Evolutionary conservation across 1,140 invertebrate genomes (phyloP), one percentile per base, ranked within the genome.

Genomic region (Drosophila littoralis): DNA sequence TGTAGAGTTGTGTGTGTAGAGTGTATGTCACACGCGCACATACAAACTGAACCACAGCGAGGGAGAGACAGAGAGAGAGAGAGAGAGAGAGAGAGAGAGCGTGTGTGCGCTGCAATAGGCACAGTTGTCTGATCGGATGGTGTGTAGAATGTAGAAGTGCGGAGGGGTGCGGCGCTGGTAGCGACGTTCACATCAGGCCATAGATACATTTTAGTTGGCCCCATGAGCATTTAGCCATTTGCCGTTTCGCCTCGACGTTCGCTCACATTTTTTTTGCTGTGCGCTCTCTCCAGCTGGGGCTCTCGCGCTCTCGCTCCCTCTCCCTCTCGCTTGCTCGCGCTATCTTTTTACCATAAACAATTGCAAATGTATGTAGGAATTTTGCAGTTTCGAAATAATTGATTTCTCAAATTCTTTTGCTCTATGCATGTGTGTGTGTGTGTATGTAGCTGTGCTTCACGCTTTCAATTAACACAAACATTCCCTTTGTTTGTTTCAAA

Each of bases 331-430:
- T 15, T 28, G 28, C 45, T 17, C 13, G 22, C 36, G 55, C 32
- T 70, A 33, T 75, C 60, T 58, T 66, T 74, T 69, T 69, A 50
- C 66, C 77, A 90, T 89, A 89, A 89, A 89, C 84, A 89, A 89
- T 90, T 90, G 84, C 77, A 89, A 89, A 89, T 89, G 81, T 73
- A 81, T 82, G 85, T 86, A 68, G 85, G 84, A 89, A 89, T 89
- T 89, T 89, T 76, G 80, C 85, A 89, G 84, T 89, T 89, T 89
- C 84, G 84, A 89, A 89, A 89, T 89, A 89, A 89, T 89, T 89
- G 84, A 89, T 89, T 89, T 89, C 77, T 76, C 67, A 89, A 89
- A 89, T 89, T 89, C 84, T 89, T 89, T 64, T 61, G 63, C 70
- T 58, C 15, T 52, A 58, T 54, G 17, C 40, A 22, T 33, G 35